A percentile compares a stretch with the other conserved stretches of the same genome.
Evolutionary conservation across 1,140 invertebrate species (phyloP).

Genomic region (Polypedilum pembai): DNA sequence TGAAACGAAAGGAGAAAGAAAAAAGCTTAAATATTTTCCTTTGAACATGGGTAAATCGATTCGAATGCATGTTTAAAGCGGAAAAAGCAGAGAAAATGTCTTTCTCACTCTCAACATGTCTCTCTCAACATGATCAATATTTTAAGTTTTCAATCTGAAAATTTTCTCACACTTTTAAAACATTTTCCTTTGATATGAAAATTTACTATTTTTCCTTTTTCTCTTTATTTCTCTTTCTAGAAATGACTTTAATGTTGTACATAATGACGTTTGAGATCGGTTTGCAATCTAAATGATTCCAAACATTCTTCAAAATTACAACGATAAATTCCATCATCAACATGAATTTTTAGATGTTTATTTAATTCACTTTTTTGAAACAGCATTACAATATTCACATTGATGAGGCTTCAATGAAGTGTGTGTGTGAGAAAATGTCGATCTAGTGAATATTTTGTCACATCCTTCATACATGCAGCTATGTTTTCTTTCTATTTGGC

Average conservation of each 20-base stretch:
- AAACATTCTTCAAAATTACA: neutral
- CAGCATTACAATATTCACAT: neutral
- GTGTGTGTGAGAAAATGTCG: neutral
- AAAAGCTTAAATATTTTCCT: neutral
- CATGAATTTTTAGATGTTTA: neutral
- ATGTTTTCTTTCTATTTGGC: neutral
- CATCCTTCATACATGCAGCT: neutral
- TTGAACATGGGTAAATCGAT: constrained; percentile 2
- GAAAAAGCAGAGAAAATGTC: neutral
- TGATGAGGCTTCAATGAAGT: neutral
- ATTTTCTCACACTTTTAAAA: neutral
- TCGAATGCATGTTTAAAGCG: neutral
- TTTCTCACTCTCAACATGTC: neutral
- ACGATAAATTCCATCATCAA: neutral
- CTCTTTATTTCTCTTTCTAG: neutral
- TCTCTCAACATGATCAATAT: constrained; percentile 3
- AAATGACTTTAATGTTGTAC: neutral
- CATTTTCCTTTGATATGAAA: neutral
- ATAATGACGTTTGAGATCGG: neutral
- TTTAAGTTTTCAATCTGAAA: constrained; percentile 9
- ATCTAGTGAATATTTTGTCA: neutral
- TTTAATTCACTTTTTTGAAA: neutral
- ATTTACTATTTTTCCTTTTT: too few relatives aligned
- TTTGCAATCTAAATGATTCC: neutral
- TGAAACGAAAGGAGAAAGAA: neutral